Conservation (phyloP, 1,140 invertebrate genomes). For the Drosophila micromelanica region DNA sequence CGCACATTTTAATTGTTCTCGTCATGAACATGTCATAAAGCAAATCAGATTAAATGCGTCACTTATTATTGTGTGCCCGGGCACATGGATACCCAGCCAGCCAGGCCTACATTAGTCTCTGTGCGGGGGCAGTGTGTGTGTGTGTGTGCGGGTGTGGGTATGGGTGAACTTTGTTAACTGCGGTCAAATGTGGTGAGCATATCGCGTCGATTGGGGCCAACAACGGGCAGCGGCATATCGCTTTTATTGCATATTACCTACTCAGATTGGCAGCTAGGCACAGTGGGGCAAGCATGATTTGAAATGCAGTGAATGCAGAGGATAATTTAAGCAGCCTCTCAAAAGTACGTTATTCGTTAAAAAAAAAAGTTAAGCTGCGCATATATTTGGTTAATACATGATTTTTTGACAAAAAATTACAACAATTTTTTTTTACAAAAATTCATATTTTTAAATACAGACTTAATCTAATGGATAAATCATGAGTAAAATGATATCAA, state of each 20-base stretch:
- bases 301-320: too few relatives aligned
- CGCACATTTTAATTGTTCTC: constrained; percentile 82
- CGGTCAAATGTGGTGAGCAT: constrained; percentile 76
- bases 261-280: constrained; percentile 45
- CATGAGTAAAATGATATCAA: too few relatives aligned
- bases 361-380: too few relatives aligned
- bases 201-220: constrained; percentile 53
- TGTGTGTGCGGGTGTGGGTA: constrained; percentile 19
- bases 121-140: constrained; percentile 6
- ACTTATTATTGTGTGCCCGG: constrained; percentile 76
- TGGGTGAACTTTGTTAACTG: constrained; percentile 72
- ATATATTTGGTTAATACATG: too few relatives aligned
- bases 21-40: constrained; percentile 83
- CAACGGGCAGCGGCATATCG: constrained; percentile 60
- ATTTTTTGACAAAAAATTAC: too few relatives aligned
- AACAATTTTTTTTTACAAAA: too few relatives aligned
- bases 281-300: constrained; percentile 43
- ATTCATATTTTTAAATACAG: too few relatives aligned
- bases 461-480: too few relatives aligned
- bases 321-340: too few relatives aligned
- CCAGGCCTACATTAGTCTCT: neutral
- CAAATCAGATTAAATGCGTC: constrained; percentile 83
- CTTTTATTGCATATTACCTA: constrained; percentile 82
- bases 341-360: too few relatives aligned
- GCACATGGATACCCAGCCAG: constrained; percentile 12